These are phyloP conservation scores for Meandrina meandrites DNA, from an alignment of 92 coral and sea anemone species.

Conservation along the genomic window DNA sequence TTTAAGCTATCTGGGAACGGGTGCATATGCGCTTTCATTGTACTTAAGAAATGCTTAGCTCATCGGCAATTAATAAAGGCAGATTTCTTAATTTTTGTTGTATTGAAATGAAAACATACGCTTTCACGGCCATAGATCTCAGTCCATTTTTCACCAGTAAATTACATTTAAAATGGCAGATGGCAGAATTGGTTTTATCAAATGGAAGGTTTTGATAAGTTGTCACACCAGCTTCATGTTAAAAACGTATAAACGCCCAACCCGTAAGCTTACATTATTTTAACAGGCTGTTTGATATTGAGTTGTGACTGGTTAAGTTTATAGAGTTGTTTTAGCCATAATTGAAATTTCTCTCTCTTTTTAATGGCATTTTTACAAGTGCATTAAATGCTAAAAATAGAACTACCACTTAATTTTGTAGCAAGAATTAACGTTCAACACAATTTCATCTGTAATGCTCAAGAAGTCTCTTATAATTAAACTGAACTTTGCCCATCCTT, in stretches of 20 bases:
- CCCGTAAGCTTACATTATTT: neutral
- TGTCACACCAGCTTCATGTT: neutral
- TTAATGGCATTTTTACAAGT: neutral
- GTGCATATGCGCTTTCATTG: slow-evolving; percentile 17
- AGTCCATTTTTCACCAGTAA: slow-evolving; percentile 24
- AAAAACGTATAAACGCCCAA: neutral
- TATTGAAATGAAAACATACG: slow-evolving; percentile 34
- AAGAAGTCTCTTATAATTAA: neutral
- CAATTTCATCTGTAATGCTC: neutral
- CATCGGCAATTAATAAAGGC: slow-evolving; percentile 22
- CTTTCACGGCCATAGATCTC: slow-evolving; percentile 24
- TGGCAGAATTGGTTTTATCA: slow-evolving; percentile 19
- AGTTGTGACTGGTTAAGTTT: neutral
- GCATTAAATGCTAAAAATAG: neutral
- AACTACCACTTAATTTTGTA: neutral
- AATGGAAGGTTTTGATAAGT: neutral
- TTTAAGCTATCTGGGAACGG: slow-evolving; percentile 27
- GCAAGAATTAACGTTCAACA: neutral
- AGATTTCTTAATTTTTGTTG: slow-evolving; percentile 31
- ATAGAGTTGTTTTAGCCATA: neutral
- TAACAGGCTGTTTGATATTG: slow-evolving; percentile 11
- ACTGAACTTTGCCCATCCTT: neutral
- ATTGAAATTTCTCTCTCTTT: neutral
- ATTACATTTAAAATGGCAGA: slow-evolving; percentile 38
- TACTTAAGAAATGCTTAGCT: slow-evolving; percentile 1